These are phyloP conservation scores for Pygoscelis antarcticus DNA, from an alignment of 2,113 vertebrate genomes.

Conservation along the genomic window DNA sequence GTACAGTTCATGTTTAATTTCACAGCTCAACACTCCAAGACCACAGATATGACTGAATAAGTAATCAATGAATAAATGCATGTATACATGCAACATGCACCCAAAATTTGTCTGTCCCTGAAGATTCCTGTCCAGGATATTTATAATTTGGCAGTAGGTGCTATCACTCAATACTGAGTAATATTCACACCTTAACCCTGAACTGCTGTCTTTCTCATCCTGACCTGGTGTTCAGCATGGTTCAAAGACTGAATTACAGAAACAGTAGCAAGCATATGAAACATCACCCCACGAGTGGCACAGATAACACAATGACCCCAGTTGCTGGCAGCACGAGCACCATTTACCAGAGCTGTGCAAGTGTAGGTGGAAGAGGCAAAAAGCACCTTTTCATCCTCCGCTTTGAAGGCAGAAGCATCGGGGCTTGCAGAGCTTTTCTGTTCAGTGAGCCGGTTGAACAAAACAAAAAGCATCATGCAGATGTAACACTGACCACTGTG, in stretches of 20 bases:
- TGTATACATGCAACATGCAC: too few species aligned
- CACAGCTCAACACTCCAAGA: background rate
- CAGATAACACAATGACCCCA: background rate
- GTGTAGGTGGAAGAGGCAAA: background rate
- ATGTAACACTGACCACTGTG: background rate
- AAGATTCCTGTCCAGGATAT: background rate
- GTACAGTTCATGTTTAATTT: background rate
- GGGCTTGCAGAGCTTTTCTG: background rate
- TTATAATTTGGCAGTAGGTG: background rate
- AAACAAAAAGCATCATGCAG: background rate
- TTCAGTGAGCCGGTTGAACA: fast-evolving
- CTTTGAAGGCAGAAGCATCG: background rate
- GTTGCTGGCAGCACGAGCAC: background rate
- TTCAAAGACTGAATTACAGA: background rate
- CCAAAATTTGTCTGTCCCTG: background rate
- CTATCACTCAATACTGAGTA: background rate
- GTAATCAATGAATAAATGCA: background rate
- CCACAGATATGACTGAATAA: background rate
- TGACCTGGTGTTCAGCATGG: background rate
- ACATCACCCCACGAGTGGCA: background rate
- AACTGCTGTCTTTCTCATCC: background rate
- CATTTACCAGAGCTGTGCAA: too few species aligned
- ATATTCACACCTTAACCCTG: background rate
- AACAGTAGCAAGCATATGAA: background rate
- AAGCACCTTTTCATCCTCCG: background rate